phyloP scores from a whole-genome alignment of 1,140 invertebrate species.

The Chelonus insularis region DNA sequence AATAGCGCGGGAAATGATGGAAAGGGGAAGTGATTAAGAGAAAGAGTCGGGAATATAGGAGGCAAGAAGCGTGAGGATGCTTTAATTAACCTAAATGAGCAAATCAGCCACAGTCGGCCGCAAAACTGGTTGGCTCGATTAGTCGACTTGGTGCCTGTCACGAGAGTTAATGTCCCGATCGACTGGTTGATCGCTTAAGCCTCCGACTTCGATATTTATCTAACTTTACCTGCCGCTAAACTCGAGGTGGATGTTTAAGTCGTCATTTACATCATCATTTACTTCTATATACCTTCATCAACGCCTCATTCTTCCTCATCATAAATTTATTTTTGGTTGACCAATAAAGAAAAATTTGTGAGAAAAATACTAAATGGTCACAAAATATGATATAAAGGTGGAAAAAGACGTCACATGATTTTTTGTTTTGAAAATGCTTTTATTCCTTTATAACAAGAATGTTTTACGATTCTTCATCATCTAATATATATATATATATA shows the following conservation, averaged over 20 bases:
- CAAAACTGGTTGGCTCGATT: constrained; percentile 16
- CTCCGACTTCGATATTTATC: background rate
- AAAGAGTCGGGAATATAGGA: background rate
- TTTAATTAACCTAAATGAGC: constrained; percentile 25
- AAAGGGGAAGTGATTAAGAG: constrained; percentile 7
- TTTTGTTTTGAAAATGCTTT: too few relatives aligned
- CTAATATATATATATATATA: background rate
- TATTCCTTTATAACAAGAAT: too few relatives aligned
- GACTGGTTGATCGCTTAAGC: background rate
- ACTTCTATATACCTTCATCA: background rate
- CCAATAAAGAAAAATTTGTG: too few relatives aligned
- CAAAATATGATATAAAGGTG: too few relatives aligned
- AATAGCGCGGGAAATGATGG: background rate
- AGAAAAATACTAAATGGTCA: too few relatives aligned
- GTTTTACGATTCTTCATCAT: background rate
- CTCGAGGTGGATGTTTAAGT: background rate
- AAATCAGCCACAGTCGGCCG: constrained; percentile 6
- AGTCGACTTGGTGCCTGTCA: constrained; percentile 1
- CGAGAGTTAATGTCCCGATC: background rate
- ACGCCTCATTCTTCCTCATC: background rate
- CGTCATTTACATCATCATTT: background rate
- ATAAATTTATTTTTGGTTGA: background rate
- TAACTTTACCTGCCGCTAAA: background rate
- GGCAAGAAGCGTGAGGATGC: background rate
- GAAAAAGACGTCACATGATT: too few relatives aligned